phyloP scores from a whole-genome alignment of 1,140 invertebrate genomes.

The Phenacoccus solenopsis region DNA sequence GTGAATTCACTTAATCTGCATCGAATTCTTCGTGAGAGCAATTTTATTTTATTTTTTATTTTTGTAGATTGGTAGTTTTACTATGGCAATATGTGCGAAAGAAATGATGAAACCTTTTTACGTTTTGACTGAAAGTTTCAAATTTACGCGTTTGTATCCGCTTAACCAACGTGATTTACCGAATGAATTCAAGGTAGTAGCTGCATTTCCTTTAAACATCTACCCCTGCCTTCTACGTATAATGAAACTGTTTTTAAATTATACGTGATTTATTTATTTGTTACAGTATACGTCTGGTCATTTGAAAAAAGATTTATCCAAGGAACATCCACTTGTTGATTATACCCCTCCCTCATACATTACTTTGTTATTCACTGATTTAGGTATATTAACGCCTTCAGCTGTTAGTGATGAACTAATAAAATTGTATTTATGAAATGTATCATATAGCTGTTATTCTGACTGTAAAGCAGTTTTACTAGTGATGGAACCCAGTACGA shows the following conservation, averaged over 20 bases:
- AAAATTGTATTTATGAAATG: conserved; percentile 83
- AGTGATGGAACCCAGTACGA: too few relatives aligned
- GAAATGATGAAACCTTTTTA: conserved; percentile 92
- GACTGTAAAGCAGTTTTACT: too few relatives aligned
- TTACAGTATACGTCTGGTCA: conserved; percentile 53
- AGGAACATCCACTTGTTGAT: conserved; percentile 80
- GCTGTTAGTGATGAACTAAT: conserved; percentile 95
- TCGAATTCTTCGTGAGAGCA: not conserved
- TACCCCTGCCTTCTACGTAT: not conserved
- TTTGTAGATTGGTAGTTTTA: conserved; percentile 47
- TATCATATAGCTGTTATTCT: too few relatives aligned
- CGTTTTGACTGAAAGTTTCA: conserved; percentile 92
- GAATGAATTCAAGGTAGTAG: conserved; percentile 58
- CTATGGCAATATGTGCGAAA: conserved; percentile 78
- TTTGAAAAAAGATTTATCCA: conserved; percentile 45
- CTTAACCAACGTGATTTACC: conserved; percentile 85
- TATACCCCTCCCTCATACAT: conserved; percentile 92
- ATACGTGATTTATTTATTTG: conserved; percentile 50
- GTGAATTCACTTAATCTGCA: conserved; percentile 36
- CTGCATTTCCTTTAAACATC: not conserved
- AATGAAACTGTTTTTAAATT: conserved; percentile 85
- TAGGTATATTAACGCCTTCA: conserved; percentile 88
- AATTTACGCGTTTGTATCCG: conserved; percentile 87
- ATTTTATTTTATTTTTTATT: conserved; percentile 17
- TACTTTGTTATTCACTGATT: conserved; percentile 84